Percentiles rank a stretch among this genome's conserved stretches.
These are phyloP conservation scores for Megaustenia siamemsis DNA, from an alignment of 2,888 invertebrate species.

Conservation along the genomic window DNA sequence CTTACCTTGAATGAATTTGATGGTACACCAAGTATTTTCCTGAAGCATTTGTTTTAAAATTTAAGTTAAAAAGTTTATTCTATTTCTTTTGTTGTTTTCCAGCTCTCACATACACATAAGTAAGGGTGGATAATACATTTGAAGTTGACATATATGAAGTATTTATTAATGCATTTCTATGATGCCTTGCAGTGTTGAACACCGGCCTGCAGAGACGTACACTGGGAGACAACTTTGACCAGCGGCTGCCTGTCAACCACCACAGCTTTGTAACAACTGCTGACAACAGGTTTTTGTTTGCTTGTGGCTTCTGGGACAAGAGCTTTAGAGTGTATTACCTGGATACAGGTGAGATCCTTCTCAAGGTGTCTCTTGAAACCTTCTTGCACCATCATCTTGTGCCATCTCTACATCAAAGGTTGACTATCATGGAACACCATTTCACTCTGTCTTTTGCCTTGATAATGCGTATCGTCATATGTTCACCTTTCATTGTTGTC, in stretches of 20 bases:
- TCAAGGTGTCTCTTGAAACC: too few relatives aligned
- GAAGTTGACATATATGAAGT: not conserved
- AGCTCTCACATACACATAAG: too few relatives aligned
- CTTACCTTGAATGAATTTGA: too few relatives aligned
- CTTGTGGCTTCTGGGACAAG: slow-evolving; percentile 99
- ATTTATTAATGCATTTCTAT: not conserved
- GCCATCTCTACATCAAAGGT: too few relatives aligned
- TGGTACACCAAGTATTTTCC: too few relatives aligned
- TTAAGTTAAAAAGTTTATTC: too few relatives aligned
- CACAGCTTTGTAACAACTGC: slow-evolving; percentile 99
- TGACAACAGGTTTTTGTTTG: slow-evolving; percentile 96
- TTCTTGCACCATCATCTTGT: too few relatives aligned
- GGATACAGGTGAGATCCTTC: slow-evolving; percentile 91
- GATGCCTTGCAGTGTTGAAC: slow-evolving; percentile 67
- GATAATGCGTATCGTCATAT: too few relatives aligned
- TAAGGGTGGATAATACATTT: not conserved
- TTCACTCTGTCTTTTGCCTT: too few relatives aligned
- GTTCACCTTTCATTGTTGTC: too few relatives aligned
- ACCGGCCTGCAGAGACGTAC: slow-evolving; percentile 85
- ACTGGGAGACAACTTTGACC: slow-evolving; percentile 98
- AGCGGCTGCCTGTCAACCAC: slow-evolving; percentile 93
- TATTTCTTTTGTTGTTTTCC: slow-evolving; percentile 7
- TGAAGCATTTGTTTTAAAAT: too few relatives aligned
- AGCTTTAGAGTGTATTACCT: slow-evolving; percentile 98
- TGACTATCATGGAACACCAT: too few relatives aligned